Evolutionary conservation across 1,140 invertebrate species (phyloP).

Genomic region (Cherax destructor): DNA sequence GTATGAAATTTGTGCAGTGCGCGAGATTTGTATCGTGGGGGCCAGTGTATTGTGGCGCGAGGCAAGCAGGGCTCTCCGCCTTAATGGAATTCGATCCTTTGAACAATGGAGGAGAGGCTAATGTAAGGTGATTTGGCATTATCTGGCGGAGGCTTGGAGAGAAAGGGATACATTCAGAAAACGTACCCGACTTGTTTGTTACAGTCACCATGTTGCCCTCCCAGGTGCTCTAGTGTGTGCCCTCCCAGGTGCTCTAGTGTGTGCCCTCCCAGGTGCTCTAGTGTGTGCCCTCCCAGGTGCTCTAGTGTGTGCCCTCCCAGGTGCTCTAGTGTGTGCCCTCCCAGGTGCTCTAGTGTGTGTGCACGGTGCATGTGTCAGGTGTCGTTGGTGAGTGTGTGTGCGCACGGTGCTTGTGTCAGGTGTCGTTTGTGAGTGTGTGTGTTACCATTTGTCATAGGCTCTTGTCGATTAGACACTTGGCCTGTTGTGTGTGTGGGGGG

Average conservation of each 20-base stretch:
- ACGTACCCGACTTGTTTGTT: slow-evolving; percentile 32
- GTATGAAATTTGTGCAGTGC: not conserved
- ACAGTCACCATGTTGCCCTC: slow-evolving; percentile 1
- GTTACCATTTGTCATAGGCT: too few relatives aligned
- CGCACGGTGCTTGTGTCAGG: too few relatives aligned
- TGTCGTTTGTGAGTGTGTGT: too few relatives aligned
- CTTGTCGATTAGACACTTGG: too few relatives aligned
- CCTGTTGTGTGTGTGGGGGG: too few relatives aligned
- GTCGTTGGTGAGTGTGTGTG: not conserved
- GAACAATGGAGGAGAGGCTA: slow-evolving; percentile 52
- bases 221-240: too few relatives aligned
- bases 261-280: too few relatives aligned
- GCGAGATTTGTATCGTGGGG: slow-evolving; percentile 29
- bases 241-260: too few relatives aligned
- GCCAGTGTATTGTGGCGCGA: not conserved
- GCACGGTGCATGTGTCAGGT: not conserved
- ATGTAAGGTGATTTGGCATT: slow-evolving; percentile 53
- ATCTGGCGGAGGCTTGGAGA: slow-evolving; percentile 27
- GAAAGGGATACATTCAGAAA: slow-evolving; percentile 20
- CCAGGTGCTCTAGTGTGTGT: too few relatives aligned
- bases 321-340: not conserved
- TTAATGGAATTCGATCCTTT: slow-evolving; percentile 50
- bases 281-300: too few relatives aligned
- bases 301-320: not conserved
- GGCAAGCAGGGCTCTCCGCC: not conserved